phyloP scores from a whole-genome alignment of 2,888 invertebrate genomes.

The Sepioteuthis lessoniana region DNA sequence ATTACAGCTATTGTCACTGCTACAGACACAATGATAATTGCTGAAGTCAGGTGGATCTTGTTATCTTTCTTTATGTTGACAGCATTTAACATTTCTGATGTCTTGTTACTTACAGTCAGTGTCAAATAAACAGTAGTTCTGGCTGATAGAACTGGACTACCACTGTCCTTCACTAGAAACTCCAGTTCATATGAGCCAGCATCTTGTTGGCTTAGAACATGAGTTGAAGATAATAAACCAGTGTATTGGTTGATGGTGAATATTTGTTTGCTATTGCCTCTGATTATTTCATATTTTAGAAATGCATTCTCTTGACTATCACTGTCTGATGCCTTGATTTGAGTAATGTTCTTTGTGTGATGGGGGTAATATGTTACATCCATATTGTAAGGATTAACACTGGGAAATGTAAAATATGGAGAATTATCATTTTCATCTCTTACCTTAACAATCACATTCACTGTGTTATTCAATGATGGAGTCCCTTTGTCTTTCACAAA shows the following conservation, averaged over 20 bases:
- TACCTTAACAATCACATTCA: neutral
- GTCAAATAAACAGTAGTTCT: constrained; percentile 1
- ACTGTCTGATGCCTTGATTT: constrained; percentile 33
- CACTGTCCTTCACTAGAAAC: constrained; percentile 1
- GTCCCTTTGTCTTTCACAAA: constrained; percentile 12
- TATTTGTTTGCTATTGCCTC: constrained; percentile 1
- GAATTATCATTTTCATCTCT: constrained; percentile 23
- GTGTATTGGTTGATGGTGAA: constrained; percentile 8
- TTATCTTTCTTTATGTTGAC: neutral
- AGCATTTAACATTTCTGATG: constrained; percentile 2
- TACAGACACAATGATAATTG: constrained; percentile 1
- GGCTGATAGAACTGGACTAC: neutral
- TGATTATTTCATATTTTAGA: constrained; percentile 33
- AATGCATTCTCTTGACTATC: constrained; percentile 9
- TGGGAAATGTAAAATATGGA: constrained; percentile 10
- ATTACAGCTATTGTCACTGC: constrained; percentile 33
- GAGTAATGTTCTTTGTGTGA: neutral
- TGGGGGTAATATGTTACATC: neutral
- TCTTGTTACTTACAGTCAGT: neutral
- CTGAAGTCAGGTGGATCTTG: constrained; percentile 21
- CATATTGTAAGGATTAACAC: constrained; percentile 1
- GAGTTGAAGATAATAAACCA: neutral
- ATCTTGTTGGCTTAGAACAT: constrained; percentile 25
- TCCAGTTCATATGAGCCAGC: constrained; percentile 13
- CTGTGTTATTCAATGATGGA: constrained; percentile 23